Evolutionary conservation across 2,888 invertebrate species (phyloP).

Genomic region (Auanema sp.): DNA sequence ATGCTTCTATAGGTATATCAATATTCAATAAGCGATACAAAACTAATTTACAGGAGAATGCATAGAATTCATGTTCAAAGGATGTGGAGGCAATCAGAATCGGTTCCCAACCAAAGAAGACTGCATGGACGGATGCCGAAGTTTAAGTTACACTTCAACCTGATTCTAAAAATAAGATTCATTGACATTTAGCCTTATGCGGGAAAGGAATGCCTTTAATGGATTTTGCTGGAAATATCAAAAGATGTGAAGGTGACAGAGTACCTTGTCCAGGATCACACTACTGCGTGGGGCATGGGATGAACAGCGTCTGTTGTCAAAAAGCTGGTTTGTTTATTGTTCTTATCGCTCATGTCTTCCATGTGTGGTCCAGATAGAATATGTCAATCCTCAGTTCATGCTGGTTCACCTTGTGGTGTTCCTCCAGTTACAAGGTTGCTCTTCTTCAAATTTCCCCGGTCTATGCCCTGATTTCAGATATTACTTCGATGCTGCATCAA

Average conservation of each 20-base stretch:
- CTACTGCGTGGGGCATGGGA: slow-evolving; percentile 44
- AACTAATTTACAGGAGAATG: slow-evolving; percentile 36
- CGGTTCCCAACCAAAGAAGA: slow-evolving; percentile 44
- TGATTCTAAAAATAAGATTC: neutral
- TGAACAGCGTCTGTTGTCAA: slow-evolving; percentile 48
- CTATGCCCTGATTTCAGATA: too few species aligned
- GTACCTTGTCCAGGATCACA: slow-evolving; percentile 49
- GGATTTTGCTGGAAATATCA: slow-evolving; percentile 55
- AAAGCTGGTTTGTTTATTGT: slow-evolving; percentile 35
- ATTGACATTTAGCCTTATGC: slow-evolving; percentile 31
- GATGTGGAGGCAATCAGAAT: slow-evolving; percentile 57
- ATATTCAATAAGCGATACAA: neutral
- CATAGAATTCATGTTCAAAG: slow-evolving; percentile 50
- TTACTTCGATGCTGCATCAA: slow-evolving; percentile 43
- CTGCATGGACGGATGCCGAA: slow-evolving; percentile 45
- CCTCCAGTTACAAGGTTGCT: slow-evolving; percentile 33
- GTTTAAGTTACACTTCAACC: slow-evolving; percentile 27
- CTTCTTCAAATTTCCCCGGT: too few species aligned
- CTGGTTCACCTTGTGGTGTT: slow-evolving; percentile 45
- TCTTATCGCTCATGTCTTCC: neutral
- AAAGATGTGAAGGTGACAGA: slow-evolving; percentile 47
- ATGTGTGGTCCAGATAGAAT: slow-evolving; percentile 50
- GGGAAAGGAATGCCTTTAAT: slow-evolving; percentile 51
- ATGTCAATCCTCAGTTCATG: slow-evolving; percentile 41
- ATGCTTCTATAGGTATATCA: slow-evolving; percentile 31